Evolutionary conservation across 2,888 invertebrate genomes (phyloP).

Genomic region (Epinotia demarniana): DNA sequence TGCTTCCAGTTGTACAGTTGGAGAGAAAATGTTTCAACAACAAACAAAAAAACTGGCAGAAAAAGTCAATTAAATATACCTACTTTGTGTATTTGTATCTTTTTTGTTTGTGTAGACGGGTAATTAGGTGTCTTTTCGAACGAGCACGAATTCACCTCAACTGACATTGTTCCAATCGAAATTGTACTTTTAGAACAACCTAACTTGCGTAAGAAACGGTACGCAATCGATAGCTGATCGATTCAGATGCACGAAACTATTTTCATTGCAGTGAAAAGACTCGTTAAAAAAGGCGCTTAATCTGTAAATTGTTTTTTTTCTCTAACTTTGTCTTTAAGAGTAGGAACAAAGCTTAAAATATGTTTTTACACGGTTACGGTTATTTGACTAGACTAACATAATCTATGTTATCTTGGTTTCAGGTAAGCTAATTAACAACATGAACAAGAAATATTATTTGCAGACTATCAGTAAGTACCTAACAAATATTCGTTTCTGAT

Average conservation of each 20-base stretch:
- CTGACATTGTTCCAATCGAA: no score
- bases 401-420: conserved; percentile 16
- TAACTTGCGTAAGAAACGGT: no score
- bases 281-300: not conserved
- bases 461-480: conserved; percentile 2
- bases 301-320: not conserved
- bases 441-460: not conserved
- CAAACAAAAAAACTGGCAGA: not conserved
- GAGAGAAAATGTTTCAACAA: conserved; percentile 1
- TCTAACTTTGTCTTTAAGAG: not conserved
- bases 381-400: not conserved
- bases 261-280: not conserved
- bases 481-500: no score
- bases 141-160: no score
- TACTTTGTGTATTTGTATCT: no score
- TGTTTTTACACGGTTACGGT: not conserved
- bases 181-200: no score
- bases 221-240: not conserved
- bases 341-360: not conserved
- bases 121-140: no score
- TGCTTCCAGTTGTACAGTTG: conserved; percentile 17
- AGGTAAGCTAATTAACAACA: conserved; percentile 16
- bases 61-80: not conserved
- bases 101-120: no score
- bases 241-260: not conserved